Percentiles rank a stretch among this genome's conserved stretches.
These are phyloP conservation scores for Cartodere bifasciata DNA, from an alignment of 2,888 invertebrate genomes.

Conservation along the genomic window DNA sequence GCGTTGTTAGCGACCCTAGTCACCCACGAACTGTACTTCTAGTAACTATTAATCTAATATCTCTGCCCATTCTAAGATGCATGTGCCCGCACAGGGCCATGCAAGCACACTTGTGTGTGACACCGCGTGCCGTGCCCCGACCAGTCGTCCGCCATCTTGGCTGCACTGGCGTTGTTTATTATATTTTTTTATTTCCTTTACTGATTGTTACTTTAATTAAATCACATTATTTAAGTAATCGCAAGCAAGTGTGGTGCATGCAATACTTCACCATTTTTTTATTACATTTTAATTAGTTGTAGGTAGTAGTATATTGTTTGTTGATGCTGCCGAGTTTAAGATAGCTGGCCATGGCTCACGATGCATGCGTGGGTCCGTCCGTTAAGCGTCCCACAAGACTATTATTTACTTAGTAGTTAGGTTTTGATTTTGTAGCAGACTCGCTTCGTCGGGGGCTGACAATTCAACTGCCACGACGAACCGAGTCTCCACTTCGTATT, in stretches of 20 bases:
- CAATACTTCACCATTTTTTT: constrained; percentile 27
- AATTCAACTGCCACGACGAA: too few relatives aligned
- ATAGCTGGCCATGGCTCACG: constrained; percentile 25
- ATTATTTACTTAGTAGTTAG: constrained; percentile 26
- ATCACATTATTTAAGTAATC: constrained; percentile 22
- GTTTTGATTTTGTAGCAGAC: too few relatives aligned
- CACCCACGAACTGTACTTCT: constrained; percentile 31
- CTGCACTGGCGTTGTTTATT: constrained; percentile 26
- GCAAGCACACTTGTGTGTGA: constrained; percentile 22
- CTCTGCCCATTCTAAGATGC: constrained; percentile 15
- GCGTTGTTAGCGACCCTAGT: constrained; percentile 39
- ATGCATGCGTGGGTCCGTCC: constrained; percentile 17
- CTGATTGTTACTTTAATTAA: constrained; percentile 24
- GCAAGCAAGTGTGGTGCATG: constrained; percentile 33
- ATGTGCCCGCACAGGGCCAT: constrained; percentile 5
- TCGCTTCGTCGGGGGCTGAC: too few relatives aligned
- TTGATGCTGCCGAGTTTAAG: constrained; percentile 40
- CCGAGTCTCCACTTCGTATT: constrained; percentile 2
- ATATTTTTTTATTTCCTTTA: constrained; percentile 27
- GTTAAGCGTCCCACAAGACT: constrained; percentile 24
- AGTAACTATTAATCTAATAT: constrained; percentile 20
- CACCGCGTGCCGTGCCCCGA: constrained; percentile 29
- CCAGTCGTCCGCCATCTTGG: constrained; percentile 14
- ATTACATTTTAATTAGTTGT: constrained; percentile 16
- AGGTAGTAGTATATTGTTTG: constrained; percentile 25